Base-by-base conservation (phyloP, 2,113 vertebrate genomes). In the Sphaerodactylus townsendi region DNA sequence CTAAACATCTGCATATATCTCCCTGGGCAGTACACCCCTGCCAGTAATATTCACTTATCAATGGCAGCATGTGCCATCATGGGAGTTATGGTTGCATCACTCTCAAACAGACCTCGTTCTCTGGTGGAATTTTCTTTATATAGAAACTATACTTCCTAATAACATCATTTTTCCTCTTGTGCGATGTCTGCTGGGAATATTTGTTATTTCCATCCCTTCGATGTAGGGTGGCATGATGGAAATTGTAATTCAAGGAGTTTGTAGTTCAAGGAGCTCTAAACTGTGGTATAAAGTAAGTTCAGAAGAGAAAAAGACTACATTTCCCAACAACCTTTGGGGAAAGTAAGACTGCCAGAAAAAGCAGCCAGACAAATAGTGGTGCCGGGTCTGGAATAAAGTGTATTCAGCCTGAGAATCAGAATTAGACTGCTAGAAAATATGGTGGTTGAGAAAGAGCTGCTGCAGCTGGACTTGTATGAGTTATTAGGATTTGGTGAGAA, bases 381-480 rank as follows among this genome's bases (percentile, higher is more conserved):
- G 15, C 8, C n/a, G 30, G 79, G 56, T 14, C 0, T 0, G 9
- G 28, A 13, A 10, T 4, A 2, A 39, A 13, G 2, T 13, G 21
- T 30, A 86, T 15, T 48, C 23, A 85, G 10, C 41, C 82, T 21
- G 37, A 85, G 87, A 82, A 84, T 86, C 46, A 85, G 87, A 83
- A 85, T 90, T 85, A 88, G 48, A 11, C 10, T 0, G 39, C 2
- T 50, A 10, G 46, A 0, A 48, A 23, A 85, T 88, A 96, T 96
- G 86, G 23, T 86, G 79, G 90, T 91, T 39, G 89, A 96, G 35
- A 97, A 97, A 86, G 98, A 99, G 1, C 82, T 99, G 84, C 89
- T 99, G 85, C 91, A 98, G 89, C 90, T 98, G 96, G 98, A 99
- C 84, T 90, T 99, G 56, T 99, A 99, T 81, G 97, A 94, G 21